phyloP scores from a whole-genome alignment of 2,797 vertebrate genomes.

The Bradypodion pumilum region DNA sequence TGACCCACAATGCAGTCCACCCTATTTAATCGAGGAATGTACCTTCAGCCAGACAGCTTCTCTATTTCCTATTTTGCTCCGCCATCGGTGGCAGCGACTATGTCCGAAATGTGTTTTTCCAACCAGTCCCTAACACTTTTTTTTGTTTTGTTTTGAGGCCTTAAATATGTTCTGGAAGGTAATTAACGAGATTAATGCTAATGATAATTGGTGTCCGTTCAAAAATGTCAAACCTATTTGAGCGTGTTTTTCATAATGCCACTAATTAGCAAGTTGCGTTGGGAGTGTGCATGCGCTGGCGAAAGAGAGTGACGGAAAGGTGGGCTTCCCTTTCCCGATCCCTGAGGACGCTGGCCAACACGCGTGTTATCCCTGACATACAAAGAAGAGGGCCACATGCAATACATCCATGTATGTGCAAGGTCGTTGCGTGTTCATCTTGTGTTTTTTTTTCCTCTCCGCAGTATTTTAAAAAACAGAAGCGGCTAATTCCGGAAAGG shows the following conservation, averaged over 20 bases:
- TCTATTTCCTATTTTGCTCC: conserved; percentile 22
- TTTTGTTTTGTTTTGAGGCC: conserved; percentile 67
- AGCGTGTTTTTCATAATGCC: conserved; percentile 65
- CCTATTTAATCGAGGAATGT: neutral
- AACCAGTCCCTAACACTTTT: conserved; percentile 70
- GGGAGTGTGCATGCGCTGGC: conserved; percentile 56
- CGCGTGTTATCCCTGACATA: neutral
- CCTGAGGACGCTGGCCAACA: conserved; percentile 48
- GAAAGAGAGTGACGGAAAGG: conserved; percentile 74
- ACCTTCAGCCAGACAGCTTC: neutral
- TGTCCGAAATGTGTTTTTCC: conserved; percentile 24
- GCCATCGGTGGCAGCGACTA: neutral
- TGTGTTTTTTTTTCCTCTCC: conserved; percentile 53
- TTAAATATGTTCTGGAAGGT: conserved; percentile 72
- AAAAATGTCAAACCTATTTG: conserved; percentile 78
- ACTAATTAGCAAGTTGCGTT: conserved; percentile 73
- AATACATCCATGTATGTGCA: neutral
- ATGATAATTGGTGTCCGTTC: conserved; percentile 77
- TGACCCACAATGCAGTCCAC: neutral
- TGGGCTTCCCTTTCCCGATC: too few relatives aligned
- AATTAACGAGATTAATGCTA: conserved; percentile 79
- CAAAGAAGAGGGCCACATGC: conserved; percentile 16
- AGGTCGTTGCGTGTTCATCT: conserved; percentile 56
- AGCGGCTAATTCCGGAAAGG: conserved; percentile 86
- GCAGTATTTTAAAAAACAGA: conserved; percentile 89